Evolutionary conservation across 1,140 invertebrate genomes (phyloP).

Genomic region (Myzus persicae): DNA sequence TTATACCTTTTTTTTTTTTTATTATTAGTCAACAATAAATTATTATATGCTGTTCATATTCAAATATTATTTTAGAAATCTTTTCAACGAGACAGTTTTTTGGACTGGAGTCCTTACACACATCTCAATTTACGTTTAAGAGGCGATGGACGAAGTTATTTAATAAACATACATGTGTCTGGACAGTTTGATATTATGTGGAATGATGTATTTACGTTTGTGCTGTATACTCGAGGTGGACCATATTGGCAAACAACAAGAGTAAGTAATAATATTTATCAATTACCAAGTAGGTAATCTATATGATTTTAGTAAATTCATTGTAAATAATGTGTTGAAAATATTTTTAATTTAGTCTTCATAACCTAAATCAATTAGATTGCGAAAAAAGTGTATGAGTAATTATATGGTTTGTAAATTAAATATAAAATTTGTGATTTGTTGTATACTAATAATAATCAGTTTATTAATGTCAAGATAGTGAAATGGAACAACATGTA

Average conservation of each 20-base stretch:
- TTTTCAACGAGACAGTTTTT: slow-evolving; percentile 76
- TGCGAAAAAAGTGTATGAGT: too few relatives aligned
- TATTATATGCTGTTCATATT: neutral
- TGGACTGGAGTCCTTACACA: slow-evolving; percentile 82
- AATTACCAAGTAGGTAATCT: neutral
- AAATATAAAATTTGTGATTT: too few relatives aligned
- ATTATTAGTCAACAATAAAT: neutral
- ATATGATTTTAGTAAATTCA: too few relatives aligned
- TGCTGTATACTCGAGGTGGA: slow-evolving; percentile 89
- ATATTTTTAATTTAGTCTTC: neutral
- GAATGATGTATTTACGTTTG: slow-evolving; percentile 85
- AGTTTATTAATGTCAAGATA: too few relatives aligned
- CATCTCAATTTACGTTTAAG: slow-evolving; percentile 84
- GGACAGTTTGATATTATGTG: slow-evolving; percentile 80
- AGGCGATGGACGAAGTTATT: slow-evolving; percentile 90
- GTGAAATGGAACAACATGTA: too few relatives aligned
- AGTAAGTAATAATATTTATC: slow-evolving; percentile 66
- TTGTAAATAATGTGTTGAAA: neutral
- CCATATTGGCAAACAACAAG: slow-evolving; percentile 94
- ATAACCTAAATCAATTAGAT: neutral
- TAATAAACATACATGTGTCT: slow-evolving; percentile 77
- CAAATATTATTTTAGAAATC: slow-evolving; percentile 72
- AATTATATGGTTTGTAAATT: too few relatives aligned
- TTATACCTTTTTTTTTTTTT: neutral
- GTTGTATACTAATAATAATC: too few relatives aligned